phyloP scores from a whole-genome alignment of 1,140 invertebrate genomes.

The Trissolcus basalis region DNA sequence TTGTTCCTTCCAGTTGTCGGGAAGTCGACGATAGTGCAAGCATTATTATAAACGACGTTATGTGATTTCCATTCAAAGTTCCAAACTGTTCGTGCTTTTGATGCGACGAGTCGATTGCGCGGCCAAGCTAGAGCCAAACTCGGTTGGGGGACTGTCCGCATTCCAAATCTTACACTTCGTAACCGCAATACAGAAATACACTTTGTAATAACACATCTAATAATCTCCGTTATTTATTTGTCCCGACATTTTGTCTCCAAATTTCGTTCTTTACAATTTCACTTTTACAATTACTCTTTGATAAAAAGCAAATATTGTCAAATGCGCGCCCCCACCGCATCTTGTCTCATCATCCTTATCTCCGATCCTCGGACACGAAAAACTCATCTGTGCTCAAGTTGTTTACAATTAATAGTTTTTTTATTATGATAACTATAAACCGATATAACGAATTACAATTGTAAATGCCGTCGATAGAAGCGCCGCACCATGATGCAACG shows the following conservation, averaged over 20 bases:
- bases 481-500: constrained; percentile 33
- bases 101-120: constrained; percentile 37
- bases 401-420: constrained; percentile 73
- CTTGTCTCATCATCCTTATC: constrained; percentile 42
- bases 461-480: constrained; percentile 59
- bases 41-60: constrained; percentile 20
- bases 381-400: constrained; percentile 73
- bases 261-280: not conserved
- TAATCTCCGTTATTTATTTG: not conserved
- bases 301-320: not conserved
- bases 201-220: not conserved
- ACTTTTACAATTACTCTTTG: constrained; percentile 5
- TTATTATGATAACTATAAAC: constrained; percentile 69
- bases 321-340: constrained; percentile 36
- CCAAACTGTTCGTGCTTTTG: constrained; percentile 40
- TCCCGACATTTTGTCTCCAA: not conserved
- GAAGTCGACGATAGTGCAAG: constrained; percentile 33
- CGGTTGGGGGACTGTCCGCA: constrained; percentile 23
- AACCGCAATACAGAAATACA: too few species aligned
- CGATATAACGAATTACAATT: constrained; percentile 65
- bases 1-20: constrained; percentile 44
- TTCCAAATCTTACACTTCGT: not conserved
- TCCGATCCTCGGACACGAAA: constrained; percentile 46
- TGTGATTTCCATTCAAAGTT: constrained; percentile 44
- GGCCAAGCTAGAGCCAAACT: constrained; percentile 30